These are phyloP conservation scores for Ennomos erosarius DNA, from an alignment of 2,888 invertebrate genomes.

Conservation along the genomic window DNA sequence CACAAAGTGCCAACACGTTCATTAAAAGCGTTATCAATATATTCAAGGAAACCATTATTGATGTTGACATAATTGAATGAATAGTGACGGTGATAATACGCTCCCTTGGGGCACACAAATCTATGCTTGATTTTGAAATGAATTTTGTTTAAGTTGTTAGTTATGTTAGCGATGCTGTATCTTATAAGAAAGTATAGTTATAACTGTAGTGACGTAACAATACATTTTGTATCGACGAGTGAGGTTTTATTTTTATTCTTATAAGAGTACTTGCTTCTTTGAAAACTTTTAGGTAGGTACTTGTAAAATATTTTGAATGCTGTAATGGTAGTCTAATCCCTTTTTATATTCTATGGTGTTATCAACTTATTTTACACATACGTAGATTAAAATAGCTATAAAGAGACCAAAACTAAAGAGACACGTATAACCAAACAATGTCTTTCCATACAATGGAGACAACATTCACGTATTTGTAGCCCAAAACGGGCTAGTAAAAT, in stretches of 20 bases:
- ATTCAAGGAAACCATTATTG: conserved; percentile 23
- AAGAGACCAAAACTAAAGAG: not conserved
- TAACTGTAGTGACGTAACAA: too few species aligned
- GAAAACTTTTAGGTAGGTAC: too few species aligned
- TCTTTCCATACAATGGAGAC: conserved; percentile 1
- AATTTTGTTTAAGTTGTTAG: not conserved
- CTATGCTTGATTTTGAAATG: not conserved
- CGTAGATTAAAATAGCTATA: too few species aligned
- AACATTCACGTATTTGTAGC: not conserved
- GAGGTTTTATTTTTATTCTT: too few species aligned
- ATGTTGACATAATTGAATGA: conserved; percentile 12
- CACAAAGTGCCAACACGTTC: conserved; percentile 17
- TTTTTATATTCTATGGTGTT: too few species aligned
- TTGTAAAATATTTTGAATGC: too few species aligned
- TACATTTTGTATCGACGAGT: too few species aligned
- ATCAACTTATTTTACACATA: too few species aligned
- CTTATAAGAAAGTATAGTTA: too few species aligned
- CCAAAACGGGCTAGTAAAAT: conserved; percentile 23
- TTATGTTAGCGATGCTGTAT: not conserved
- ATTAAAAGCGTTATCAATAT: conserved; percentile 19
- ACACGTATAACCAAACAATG: conserved; percentile 3
- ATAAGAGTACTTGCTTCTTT: too few species aligned
- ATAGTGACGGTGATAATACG: conserved; percentile 9
- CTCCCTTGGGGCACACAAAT: conserved; percentile 1
- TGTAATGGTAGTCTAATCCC: too few species aligned